Evolutionary conservation across 2,888 invertebrate genomes (phyloP).

Genomic region (Gordius sp.): DNA sequence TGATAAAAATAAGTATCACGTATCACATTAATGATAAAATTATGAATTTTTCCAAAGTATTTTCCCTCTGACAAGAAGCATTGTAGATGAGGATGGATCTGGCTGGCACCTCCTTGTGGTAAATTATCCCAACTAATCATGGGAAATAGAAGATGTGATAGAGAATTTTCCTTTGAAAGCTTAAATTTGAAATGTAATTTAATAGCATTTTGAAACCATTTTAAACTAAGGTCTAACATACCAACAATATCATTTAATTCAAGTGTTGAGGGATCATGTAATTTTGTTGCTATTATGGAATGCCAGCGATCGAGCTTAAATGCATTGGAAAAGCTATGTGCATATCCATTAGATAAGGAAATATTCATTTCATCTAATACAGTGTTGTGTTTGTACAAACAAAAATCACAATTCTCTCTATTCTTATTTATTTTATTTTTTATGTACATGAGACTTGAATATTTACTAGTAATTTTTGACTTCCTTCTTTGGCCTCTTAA

Average conservation of each 20-base stretch:
- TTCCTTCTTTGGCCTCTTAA: background rate
- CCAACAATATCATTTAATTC: background rate
- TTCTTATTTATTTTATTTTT: too few relatives aligned
- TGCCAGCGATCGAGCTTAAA: constrained; percentile 3
- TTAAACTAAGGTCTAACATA: background rate
- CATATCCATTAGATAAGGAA: background rate
- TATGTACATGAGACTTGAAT: too few relatives aligned
- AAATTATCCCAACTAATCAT: constrained; percentile 1
- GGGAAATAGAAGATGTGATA: background rate
- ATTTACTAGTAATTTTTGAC: too few relatives aligned
- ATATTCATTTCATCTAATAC: constrained; percentile 5
- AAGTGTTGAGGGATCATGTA: background rate
- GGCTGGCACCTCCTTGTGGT: constrained; percentile 4
- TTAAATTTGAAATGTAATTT: background rate
- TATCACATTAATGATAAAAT: too few relatives aligned
- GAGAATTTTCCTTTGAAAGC: too few relatives aligned
- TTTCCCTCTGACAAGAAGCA: background rate
- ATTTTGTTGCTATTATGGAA: constrained; percentile 9
- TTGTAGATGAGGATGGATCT: constrained; percentile 7
- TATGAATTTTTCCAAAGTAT: constrained; percentile 2
- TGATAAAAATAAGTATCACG: too few relatives aligned
- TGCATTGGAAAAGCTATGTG: constrained; percentile 3
- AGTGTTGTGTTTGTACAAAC: background rate
- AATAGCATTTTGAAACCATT: constrained; percentile 5
- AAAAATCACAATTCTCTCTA: background rate